phyloP scores from a whole-genome alignment of 2,888 invertebrate genomes.

The Synanthedon formicaeformis region DNA sequence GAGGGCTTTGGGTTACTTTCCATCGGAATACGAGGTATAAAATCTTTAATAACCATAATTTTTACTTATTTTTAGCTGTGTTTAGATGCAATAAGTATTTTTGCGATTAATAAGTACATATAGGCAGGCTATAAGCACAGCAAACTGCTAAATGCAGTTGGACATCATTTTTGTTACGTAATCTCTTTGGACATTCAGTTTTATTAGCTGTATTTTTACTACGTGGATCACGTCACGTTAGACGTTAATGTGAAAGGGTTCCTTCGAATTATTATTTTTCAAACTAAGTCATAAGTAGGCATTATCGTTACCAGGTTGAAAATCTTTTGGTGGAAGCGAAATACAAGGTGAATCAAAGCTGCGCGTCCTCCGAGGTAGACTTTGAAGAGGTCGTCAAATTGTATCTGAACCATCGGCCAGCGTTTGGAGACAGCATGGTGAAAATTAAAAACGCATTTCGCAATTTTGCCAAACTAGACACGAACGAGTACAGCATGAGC shows the following conservation, averaged over 20 bases:
- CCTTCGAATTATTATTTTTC: too few species aligned
- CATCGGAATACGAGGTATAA: constrained; percentile 77
- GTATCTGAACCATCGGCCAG: constrained; percentile 76
- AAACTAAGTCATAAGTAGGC: too few species aligned
- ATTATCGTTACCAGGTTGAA: constrained; percentile 55
- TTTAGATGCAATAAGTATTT: too few species aligned
- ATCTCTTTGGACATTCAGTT: too few species aligned
- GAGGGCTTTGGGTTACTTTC: constrained; percentile 81
- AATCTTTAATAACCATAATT: neutral
- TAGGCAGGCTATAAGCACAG: too few species aligned
- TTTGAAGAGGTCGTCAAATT: constrained; percentile 76
- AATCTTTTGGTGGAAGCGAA: constrained; percentile 71
- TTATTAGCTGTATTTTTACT: too few species aligned
- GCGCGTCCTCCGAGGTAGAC: constrained; percentile 65
- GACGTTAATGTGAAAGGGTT: neutral
- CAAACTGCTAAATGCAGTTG: too few species aligned
- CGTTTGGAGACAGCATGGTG: constrained; percentile 58
- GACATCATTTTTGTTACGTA: too few species aligned
- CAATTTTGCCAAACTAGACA: constrained; percentile 33
- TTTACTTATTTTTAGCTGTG: too few species aligned
- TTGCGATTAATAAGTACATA: too few species aligned
- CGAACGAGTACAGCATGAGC: constrained; percentile 22
- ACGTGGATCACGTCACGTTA: too few species aligned
- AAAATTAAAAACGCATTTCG: constrained; percentile 61
- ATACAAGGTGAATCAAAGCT: constrained; percentile 59